These are phyloP conservation scores for Gastrophryne carolinensis DNA, from an alignment of 2,797 vertebrate genomes.

Conservation along the genomic window DNA sequence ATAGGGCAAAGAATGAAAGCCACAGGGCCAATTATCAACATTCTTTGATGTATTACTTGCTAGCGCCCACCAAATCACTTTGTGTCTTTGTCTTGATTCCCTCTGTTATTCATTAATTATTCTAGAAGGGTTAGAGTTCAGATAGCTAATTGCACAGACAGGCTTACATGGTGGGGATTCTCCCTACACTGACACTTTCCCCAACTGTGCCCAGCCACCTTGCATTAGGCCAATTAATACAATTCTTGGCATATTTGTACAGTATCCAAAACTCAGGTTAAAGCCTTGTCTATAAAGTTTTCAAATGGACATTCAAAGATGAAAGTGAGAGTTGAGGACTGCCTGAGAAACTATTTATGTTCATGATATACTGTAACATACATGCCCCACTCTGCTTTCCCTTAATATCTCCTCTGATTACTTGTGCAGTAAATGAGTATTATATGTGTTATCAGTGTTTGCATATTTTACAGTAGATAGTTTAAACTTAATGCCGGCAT, in stretches of 20 bases:
- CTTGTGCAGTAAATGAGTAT: too few relatives aligned
- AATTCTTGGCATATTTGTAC: slow-evolving; percentile 87
- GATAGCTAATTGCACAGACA: slow-evolving; percentile 94
- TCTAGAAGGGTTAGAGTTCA: slow-evolving; percentile 94
- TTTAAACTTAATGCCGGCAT: too few relatives aligned
- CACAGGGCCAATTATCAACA: slow-evolving; percentile 98
- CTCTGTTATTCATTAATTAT: slow-evolving; percentile 99
- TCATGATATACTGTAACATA: slow-evolving; percentile 34
- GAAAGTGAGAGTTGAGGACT: slow-evolving; percentile 40
- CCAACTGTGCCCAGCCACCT: slow-evolving; percentile 92
- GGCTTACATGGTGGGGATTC: slow-evolving; percentile 90
- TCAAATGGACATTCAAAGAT: slow-evolving; percentile 55
- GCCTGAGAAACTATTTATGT: slow-evolving; percentile 28
- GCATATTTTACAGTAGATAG: too few relatives aligned
- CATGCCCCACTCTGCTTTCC: slow-evolving; percentile 4
- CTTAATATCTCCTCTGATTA: background rate
- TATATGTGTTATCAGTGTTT: too few relatives aligned
- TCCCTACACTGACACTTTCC: slow-evolving; percentile 87
- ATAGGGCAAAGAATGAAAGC: slow-evolving; percentile 99
- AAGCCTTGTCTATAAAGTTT: slow-evolving; percentile 70
- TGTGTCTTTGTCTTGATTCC: slow-evolving; percentile 98
- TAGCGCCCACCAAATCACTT: slow-evolving; percentile 90
- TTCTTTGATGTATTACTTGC: slow-evolving; percentile 99
- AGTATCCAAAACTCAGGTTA: slow-evolving; percentile 67
- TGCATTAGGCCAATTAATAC: slow-evolving; percentile 95